These are phyloP conservation scores for Salvelinus alpinus DNA, from an alignment of 2,113 vertebrate genomes.

Conservation along the genomic window DNA sequence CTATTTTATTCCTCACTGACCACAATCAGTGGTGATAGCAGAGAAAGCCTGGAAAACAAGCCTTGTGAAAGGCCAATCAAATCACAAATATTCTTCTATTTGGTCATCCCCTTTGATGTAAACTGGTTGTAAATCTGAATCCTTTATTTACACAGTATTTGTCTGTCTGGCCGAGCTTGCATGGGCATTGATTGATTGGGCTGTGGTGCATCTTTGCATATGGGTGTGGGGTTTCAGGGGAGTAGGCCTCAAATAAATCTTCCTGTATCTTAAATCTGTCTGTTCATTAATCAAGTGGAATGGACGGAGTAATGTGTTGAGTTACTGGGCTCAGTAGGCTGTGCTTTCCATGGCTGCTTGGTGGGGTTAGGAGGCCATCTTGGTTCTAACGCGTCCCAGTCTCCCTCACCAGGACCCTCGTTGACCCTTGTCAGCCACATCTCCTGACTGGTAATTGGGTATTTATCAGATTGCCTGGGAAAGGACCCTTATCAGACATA, in stretches of 20 bases:
- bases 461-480: slow-evolving; percentile 92
- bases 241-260: slow-evolving; percentile 60
- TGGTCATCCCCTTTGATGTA: slow-evolving; percentile 56
- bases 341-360: slow-evolving; percentile 51
- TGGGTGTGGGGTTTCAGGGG: slow-evolving; percentile 44
- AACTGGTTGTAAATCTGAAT: slow-evolving; percentile 11
- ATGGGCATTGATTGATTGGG: slow-evolving; percentile 53
- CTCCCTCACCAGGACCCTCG: slow-evolving; percentile 28
- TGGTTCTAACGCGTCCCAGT: slow-evolving; percentile 21
- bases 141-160: neutral
- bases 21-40: slow-evolving; percentile 30
- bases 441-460: slow-evolving; percentile 87
- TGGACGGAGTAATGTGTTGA: slow-evolving; percentile 71
- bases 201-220: slow-evolving; percentile 38
- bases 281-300: slow-evolving; percentile 75
- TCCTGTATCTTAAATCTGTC: slow-evolving; percentile 60
- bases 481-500: slow-evolving; percentile 86
- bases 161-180: slow-evolving; percentile 5
- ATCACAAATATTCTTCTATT: slow-evolving; percentile 21
- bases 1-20: slow-evolving; percentile 48
- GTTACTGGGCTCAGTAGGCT: slow-evolving; percentile 23
- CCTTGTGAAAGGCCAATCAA: slow-evolving; percentile 38
- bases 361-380: slow-evolving; percentile 51
- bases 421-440: slow-evolving; percentile 64
- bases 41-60: slow-evolving; percentile 46